Conservation (phyloP, 53 echinoderm and acorn worm genomes). For the Paracentrotus lividus region DNA sequence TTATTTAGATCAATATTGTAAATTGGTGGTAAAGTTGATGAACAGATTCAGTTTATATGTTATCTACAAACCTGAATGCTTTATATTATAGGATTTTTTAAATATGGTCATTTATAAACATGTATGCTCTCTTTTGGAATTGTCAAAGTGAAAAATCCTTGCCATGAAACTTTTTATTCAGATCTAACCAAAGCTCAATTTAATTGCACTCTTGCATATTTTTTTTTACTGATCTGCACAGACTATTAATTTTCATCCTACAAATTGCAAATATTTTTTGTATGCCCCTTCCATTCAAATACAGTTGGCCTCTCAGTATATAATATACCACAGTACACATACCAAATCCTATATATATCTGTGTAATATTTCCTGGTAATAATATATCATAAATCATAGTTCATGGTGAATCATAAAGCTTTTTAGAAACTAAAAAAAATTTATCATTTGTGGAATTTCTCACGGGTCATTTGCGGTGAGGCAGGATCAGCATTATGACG, state of each 20-base stretch:
- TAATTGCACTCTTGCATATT: too few relatives aligned
- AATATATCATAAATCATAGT: slow-evolving; percentile 35
- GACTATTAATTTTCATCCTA: background rate
- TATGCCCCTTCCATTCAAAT: background rate
- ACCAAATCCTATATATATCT: background rate
- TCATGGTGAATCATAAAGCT: background rate
- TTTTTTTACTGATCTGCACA: too few relatives aligned
- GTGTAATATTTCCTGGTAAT: slow-evolving; percentile 32
- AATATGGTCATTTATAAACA: too few relatives aligned
- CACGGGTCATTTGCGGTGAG: slow-evolving; percentile 60
- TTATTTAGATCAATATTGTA: too few relatives aligned
- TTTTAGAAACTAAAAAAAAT: slow-evolving; percentile 1
- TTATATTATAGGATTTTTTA: too few relatives aligned
- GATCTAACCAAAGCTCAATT: too few relatives aligned
- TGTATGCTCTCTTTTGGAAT: too few relatives aligned
- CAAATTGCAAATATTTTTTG: background rate
- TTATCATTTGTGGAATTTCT: slow-evolving; percentile 32
- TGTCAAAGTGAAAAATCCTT: too few relatives aligned
- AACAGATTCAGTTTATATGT: too few relatives aligned
- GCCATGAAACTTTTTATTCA: too few relatives aligned
- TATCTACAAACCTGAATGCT: too few relatives aligned
- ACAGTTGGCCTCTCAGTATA: background rate
- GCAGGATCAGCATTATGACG: slow-evolving; percentile 53
- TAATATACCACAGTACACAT: background rate
- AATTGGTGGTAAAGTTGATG: too few relatives aligned